Evolutionary conservation across 1,140 invertebrate species (phyloP).

Genomic region (Adoxophyes honmai): DNA sequence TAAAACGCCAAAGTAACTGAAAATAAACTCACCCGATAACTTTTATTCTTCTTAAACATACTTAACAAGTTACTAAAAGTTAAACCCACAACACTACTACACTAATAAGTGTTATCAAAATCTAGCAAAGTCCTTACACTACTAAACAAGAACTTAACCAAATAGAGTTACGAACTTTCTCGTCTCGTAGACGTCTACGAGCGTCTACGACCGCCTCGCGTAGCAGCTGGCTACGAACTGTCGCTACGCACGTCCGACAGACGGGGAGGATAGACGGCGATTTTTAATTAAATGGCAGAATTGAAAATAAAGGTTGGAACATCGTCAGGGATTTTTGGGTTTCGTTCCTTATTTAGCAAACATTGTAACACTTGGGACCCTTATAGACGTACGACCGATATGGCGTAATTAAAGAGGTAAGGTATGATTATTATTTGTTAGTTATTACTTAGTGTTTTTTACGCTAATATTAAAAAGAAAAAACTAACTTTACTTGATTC

Average conservation of each 20-base stretch:
- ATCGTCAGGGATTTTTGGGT: too few species aligned
- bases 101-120: not conserved
- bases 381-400: too few species aligned
- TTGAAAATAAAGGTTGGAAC: not conserved
- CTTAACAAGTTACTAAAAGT: not conserved
- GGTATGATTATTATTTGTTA: too few species aligned
- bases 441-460: too few species aligned
- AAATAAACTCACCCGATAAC: too few species aligned
- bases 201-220: conserved; percentile 8
- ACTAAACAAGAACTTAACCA: not conserved
- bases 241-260: not conserved
- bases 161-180: not conserved
- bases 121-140: not conserved
- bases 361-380: too few species aligned
- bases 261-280: not conserved
- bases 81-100: not conserved
- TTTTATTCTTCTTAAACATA: too few species aligned
- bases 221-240: conserved; percentile 5
- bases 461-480: too few species aligned
- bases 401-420: too few species aligned
- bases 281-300: not conserved
- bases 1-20: too few species aligned
- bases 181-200: not conserved
- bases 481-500: too few species aligned
- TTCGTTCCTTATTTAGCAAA: too few species aligned